These are phyloP conservation scores for Oeneis ivallda DNA, from an alignment of 2,888 invertebrate genomes.

Conservation along the genomic window DNA sequence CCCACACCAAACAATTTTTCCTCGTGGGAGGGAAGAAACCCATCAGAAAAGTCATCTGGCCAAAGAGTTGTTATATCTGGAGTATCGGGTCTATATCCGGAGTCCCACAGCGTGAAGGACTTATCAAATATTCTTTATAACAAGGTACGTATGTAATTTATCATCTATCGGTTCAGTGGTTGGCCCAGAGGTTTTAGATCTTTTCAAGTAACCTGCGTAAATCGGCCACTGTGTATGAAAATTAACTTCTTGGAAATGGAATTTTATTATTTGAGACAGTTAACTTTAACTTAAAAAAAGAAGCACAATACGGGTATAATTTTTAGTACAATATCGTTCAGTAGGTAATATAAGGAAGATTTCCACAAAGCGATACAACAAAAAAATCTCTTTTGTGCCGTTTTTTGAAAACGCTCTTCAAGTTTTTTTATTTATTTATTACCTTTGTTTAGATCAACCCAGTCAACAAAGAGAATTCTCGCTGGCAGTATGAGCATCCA, in stretches of 20 bases:
- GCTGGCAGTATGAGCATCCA: conserved; percentile 58
- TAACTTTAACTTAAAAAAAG: no score
- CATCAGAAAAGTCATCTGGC: background rate
- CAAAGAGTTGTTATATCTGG: conserved; percentile 46
- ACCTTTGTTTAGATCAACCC: conserved; percentile 73
- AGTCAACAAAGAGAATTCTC: conserved; percentile 81
- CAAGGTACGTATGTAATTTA: conserved; percentile 37
- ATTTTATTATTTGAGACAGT: no score
- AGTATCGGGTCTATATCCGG: conserved; percentile 45
- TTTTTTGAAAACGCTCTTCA: no score
- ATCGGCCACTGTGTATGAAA: no score
- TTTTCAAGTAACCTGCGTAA: no score
- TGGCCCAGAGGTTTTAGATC: no score
- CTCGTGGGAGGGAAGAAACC: conserved; percentile 3
- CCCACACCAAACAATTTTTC: conserved; percentile 4
- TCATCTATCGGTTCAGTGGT: background rate
- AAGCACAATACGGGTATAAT: no score
- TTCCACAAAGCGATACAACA: no score
- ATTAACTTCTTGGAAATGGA: no score
- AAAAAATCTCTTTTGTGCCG: no score
- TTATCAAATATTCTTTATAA: conserved; percentile 44
- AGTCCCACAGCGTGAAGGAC: conserved; percentile 39
- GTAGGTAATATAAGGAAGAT: no score
- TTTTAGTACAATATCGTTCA: no score
- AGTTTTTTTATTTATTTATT: background rate